These are phyloP conservation scores for Moxostoma hubbsi DNA, from an alignment of 2,797 vertebrate species.

Conservation along the genomic window DNA sequence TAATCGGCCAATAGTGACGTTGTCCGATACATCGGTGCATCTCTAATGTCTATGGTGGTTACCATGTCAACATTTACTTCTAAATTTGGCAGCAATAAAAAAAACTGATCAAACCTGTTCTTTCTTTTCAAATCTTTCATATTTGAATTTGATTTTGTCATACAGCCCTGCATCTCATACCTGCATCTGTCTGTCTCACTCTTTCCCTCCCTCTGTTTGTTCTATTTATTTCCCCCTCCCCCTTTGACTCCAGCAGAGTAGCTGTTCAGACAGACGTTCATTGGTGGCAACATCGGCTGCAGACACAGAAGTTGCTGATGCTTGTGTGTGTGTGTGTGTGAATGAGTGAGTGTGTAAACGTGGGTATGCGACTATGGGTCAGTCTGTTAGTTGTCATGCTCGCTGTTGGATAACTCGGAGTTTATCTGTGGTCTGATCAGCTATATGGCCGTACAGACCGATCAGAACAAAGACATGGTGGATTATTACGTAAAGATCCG, in stretches of 20 bases:
- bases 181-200: not conserved
- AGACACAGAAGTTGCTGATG: conserved; percentile 27
- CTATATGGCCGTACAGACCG: conserved; percentile 12
- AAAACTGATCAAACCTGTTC: not conserved
- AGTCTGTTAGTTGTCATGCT: not conserved
- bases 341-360: not conserved
- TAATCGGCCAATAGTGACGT: too few relatives aligned
- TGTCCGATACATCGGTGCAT: too few relatives aligned
- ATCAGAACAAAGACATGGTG: conserved; percentile 49
- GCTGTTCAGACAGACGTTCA: conserved; percentile 36
- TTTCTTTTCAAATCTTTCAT: conserved; percentile 30
- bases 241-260: conserved; percentile 39
- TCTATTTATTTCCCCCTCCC: conserved; percentile 46
- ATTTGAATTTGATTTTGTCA: conserved; percentile 24
- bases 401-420: conserved; percentile 12
- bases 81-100: not conserved
- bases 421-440: conserved; percentile 27
- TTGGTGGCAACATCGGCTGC: conserved; percentile 27
- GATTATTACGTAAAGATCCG: conserved; percentile 56
- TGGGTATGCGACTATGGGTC: not conserved
- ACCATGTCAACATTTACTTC: not conserved
- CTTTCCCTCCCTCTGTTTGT: conserved; percentile 9
- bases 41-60: too few relatives aligned
- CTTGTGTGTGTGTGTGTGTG: not conserved
- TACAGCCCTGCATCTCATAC: not conserved